Conservation (phyloP, 2,888 invertebrate species). For the Apodemia zela region DNA sequence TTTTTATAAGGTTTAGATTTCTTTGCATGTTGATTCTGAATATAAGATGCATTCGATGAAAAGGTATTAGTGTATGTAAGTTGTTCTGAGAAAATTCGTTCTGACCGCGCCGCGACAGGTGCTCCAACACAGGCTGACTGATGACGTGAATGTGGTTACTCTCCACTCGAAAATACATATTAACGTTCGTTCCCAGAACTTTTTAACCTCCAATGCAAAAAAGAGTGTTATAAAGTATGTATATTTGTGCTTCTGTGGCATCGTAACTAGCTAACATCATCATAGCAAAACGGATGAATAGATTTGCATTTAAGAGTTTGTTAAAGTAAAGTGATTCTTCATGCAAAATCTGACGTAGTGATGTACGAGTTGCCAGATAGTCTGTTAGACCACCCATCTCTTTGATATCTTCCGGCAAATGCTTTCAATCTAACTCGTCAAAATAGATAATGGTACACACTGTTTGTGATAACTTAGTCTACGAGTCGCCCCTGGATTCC, state of each 20-base stretch:
- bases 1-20: not conserved
- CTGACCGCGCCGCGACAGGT: conserved; percentile 25
- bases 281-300: too few relatives aligned
- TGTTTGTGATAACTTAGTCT: too few relatives aligned
- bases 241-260: not conserved
- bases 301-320: too few relatives aligned
- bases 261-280: not conserved
- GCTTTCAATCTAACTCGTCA: too few relatives aligned
- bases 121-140: not conserved
- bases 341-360: too few relatives aligned
- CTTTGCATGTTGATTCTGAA: not conserved
- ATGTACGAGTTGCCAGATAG: too few relatives aligned
- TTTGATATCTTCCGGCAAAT: too few relatives aligned
- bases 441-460: too few relatives aligned
- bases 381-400: too few relatives aligned
- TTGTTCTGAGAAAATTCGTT: conserved; percentile 23
- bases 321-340: too few relatives aligned
- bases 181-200: not conserved
- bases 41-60: conserved; percentile 17
- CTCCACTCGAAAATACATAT: not conserved
- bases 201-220: not conserved
- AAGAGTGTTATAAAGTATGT: not conserved
- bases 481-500: too few relatives aligned
- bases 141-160: not conserved
- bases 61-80: conserved; percentile 29